These are phyloP conservation scores for Pterocles gutturalis DNA, from an alignment of 2,113 vertebrate species.

Conservation along the genomic window DNA sequence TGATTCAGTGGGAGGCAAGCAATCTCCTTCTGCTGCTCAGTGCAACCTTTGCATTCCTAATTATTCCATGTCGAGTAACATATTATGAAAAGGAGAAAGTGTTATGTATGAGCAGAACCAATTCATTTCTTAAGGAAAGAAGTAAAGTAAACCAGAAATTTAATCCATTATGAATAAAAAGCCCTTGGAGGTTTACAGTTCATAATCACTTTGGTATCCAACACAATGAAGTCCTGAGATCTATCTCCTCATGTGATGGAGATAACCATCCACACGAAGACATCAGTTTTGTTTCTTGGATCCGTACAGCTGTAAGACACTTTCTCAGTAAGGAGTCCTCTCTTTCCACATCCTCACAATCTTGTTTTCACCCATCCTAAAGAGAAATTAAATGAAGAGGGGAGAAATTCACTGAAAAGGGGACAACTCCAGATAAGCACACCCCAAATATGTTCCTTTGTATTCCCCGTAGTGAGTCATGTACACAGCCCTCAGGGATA, in stretches of 20 bases:
- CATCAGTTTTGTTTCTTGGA: not conserved
- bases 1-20: not conserved
- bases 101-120: not conserved
- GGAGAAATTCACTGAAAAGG: not conserved
- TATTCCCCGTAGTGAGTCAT: not conserved
- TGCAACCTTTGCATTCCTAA: not conserved
- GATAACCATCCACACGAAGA: not conserved
- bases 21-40: not conserved
- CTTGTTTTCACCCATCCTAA: not conserved
- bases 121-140: not conserved
- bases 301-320: not conserved
- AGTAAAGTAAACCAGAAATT: not conserved
- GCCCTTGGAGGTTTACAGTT: not conserved
- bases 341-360: not conserved
- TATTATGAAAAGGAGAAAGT: not conserved
- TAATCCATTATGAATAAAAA: not conserved
- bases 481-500: not conserved
- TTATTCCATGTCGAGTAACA: conserved; percentile 4
- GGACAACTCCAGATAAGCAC: not conserved
- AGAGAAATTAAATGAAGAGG: not conserved
- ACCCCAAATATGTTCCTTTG: not conserved
- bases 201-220: not conserved
- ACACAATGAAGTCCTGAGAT: not conserved
- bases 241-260: not conserved
- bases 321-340: not conserved